phyloP scores from a whole-genome alignment of 1,140 invertebrate species.

The Drosophila subpulchrella region DNA sequence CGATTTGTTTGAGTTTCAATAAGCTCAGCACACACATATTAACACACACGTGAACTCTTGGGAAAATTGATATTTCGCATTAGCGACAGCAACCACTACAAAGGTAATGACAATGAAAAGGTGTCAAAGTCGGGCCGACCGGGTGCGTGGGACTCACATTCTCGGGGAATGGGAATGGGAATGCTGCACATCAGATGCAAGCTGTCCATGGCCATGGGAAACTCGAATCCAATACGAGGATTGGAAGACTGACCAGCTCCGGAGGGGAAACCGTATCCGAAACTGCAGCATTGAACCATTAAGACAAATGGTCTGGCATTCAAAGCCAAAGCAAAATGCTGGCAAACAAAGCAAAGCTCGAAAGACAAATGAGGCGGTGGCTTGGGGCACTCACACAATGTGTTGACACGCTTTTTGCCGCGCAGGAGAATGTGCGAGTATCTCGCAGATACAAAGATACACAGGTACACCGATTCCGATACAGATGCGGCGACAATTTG shows the following conservation, averaged over 20 bases:
- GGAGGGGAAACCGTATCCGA: not conserved
- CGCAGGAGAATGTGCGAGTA: constrained; percentile 34
- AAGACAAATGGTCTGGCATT: constrained; percentile 69
- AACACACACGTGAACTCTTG: constrained; percentile 42
- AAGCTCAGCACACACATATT: constrained; percentile 28
- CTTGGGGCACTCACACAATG: constrained; percentile 60
- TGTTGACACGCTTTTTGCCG: constrained; percentile 73
- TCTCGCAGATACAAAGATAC: constrained; percentile 54
- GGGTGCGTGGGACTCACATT: constrained; percentile 57
- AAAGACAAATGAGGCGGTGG: constrained; percentile 72
- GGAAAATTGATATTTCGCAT: constrained; percentile 76
- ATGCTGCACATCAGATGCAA: constrained; percentile 26
- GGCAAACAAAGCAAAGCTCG: constrained; percentile 56
- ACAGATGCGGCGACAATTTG: constrained; percentile 62
- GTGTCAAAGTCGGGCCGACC: constrained; percentile 54
- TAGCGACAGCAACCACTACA: constrained; percentile 49
- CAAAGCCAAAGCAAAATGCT: constrained; percentile 48
- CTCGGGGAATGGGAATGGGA: not conserved
- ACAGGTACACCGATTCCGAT: constrained; percentile 34
- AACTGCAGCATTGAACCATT: constrained; percentile 64
- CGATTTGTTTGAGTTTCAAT: constrained; percentile 72
- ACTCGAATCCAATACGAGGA: constrained; percentile 25
- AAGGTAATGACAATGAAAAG: constrained; percentile 61
- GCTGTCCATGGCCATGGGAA: constrained; percentile 28
- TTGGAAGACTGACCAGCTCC: constrained; percentile 13